Conservation (phyloP, 2,888 invertebrate species). For the Amaurobius ferox region DNA sequence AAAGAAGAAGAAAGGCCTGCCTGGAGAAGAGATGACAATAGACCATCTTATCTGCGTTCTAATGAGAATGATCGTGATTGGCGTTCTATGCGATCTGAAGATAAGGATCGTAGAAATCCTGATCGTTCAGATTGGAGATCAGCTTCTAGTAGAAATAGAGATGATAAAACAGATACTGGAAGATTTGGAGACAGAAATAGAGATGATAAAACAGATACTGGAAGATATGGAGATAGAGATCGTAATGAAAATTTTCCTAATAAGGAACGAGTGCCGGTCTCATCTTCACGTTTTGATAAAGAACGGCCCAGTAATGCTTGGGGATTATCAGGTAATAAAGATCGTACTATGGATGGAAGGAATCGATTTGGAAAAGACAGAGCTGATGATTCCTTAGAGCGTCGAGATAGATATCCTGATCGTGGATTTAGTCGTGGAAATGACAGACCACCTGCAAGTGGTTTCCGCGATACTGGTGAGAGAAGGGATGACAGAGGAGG, state of each 20-base stretch:
- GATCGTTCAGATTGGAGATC: conserved; percentile 45
- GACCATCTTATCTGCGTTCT: not conserved
- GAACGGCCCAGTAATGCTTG: conserved; percentile 5
- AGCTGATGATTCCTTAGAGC: not conserved
- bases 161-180: conserved; percentile 30
- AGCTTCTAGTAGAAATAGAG: conserved; percentile 24
- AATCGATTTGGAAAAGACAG: too few species aligned
- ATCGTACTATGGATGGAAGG: not conserved
- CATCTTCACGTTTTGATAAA: conserved; percentile 17
- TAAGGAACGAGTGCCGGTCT: not conserved
- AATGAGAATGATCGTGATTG: conserved; percentile 35
- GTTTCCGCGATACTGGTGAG: not conserved
- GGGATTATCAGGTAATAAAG: conserved; percentile 16
- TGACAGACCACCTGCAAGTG: not conserved
- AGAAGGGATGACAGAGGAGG: conserved; percentile 33
- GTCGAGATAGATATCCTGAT: not conserved
- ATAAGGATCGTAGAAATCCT: conserved; percentile 37
- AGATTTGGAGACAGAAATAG: conserved; percentile 36
- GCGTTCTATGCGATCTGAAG: not conserved
- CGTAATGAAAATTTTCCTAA: not conserved
- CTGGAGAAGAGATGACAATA: conserved; percentile 5
- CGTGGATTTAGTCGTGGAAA: conserved; percentile 3
- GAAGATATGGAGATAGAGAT: too few species aligned
- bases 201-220: too few species aligned
- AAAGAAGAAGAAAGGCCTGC: not conserved